Conservation (phyloP, 2,797 vertebrate species). For the Pteronotus mesoamericanus region DNA sequence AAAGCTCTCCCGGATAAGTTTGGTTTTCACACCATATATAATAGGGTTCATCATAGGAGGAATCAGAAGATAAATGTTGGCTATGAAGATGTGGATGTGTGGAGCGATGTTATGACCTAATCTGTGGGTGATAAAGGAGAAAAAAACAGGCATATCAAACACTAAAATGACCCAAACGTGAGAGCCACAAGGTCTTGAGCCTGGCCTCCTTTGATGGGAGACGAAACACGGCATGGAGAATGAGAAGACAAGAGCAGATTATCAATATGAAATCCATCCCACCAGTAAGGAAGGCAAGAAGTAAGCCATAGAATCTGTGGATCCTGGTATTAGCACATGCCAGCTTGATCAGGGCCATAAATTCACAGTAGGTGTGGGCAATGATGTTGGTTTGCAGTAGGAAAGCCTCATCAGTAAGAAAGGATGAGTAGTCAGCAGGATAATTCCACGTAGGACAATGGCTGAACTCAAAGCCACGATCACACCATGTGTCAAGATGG, state of each 20-base stretch:
- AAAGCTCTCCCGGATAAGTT: slow-evolving; percentile 31
- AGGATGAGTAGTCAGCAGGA: slow-evolving; percentile 64
- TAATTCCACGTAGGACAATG: slow-evolving; percentile 58
- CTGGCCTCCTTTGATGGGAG: slow-evolving; percentile 70
- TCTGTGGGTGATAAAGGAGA: slow-evolving; percentile 60
- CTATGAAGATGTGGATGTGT: slow-evolving; percentile 34
- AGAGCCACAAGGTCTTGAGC: slow-evolving; percentile 68
- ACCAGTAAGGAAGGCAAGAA: slow-evolving; percentile 57
- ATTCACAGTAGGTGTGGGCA: neutral
- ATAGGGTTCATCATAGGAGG: slow-evolving; percentile 65
- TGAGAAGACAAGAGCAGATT: slow-evolving; percentile 74
- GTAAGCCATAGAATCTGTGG: slow-evolving; percentile 77
- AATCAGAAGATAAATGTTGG: slow-evolving; percentile 55
- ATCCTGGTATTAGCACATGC: slow-evolving; percentile 68
- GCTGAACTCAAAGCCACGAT: slow-evolving; percentile 67
- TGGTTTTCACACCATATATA: slow-evolving; percentile 67
- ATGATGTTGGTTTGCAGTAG: slow-evolving; percentile 64
- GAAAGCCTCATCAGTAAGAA: slow-evolving; percentile 73
- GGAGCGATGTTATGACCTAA: slow-evolving; percentile 53
- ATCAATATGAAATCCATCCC: slow-evolving; percentile 70
- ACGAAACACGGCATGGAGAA: slow-evolving; percentile 70
- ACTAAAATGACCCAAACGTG: slow-evolving; percentile 74
- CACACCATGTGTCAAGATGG: slow-evolving; percentile 75
- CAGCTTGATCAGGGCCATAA: neutral
- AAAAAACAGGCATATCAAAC: slow-evolving; percentile 50